These are phyloP conservation scores for Zoanthus sansibaricus DNA, from an alignment of 92 coral and sea anemone genomes.

Conservation along the genomic window DNA sequence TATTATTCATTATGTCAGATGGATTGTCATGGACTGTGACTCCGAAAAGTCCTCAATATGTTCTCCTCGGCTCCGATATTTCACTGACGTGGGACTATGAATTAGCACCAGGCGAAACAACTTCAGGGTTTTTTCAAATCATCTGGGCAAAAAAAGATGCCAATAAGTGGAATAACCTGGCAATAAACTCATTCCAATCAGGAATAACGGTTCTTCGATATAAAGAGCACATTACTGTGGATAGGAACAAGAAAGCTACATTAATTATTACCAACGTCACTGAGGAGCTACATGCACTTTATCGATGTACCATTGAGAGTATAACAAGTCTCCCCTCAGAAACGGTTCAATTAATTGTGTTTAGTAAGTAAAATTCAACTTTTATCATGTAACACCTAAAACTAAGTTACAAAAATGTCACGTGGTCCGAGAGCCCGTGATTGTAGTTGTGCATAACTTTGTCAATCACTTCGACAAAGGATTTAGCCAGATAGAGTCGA, in stretches of 20 bases:
- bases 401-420: not conserved
- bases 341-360: slow-evolving; percentile 59
- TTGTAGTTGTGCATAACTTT: too few species aligned
- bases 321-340: slow-evolving; percentile 68
- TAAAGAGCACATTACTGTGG: slow-evolving; percentile 42
- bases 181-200: slow-evolving; percentile 51
- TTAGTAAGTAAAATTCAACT: slow-evolving; percentile 54
- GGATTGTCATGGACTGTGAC: slow-evolving; percentile 60
- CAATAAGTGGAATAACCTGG: slow-evolving; percentile 57
- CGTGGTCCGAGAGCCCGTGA: not conserved
- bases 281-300: slow-evolving; percentile 61
- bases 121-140: slow-evolving; percentile 62
- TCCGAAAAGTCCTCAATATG: slow-evolving; percentile 40
- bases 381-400: not conserved
- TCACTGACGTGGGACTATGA: slow-evolving; percentile 59
- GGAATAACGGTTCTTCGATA: slow-evolving; percentile 52
- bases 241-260: slow-evolving; percentile 48
- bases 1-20: slow-evolving; percentile 2
- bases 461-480: too few species aligned
- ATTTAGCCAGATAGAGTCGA: too few species aligned
- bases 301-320: slow-evolving; percentile 75
- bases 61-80: slow-evolving; percentile 56
- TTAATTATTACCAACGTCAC: slow-evolving; percentile 57
- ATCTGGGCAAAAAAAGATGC: slow-evolving; percentile 58
- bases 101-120: slow-evolving; percentile 51